Base-by-base conservation (phyloP, 2,888 invertebrate genomes). In the Drosophila percnosoma region DNA sequence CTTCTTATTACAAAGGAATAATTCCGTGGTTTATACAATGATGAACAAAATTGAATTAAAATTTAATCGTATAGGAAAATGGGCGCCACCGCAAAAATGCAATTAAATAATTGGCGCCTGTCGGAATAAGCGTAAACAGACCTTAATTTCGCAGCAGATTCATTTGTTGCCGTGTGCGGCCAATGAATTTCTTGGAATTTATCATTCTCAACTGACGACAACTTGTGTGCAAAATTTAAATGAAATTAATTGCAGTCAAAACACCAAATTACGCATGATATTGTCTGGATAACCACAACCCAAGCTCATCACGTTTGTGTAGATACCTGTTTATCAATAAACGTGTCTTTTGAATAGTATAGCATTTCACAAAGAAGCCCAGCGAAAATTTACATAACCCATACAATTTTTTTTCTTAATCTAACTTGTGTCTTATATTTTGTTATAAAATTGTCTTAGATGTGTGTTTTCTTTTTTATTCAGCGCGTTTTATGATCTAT, bases 211-310 rank as follows among this genome's bases (percentile, higher is more conserved):
- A 66, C 58, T 74, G 69, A 68, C 68, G 64, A 67, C 68, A 49
- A 64, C 60, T 64, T 55, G 33, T 31, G 34, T 5, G n/a, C 42
- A 4, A 51, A 62, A 71, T 68, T 64, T 36, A 27, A 77, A 75
- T 68, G 73, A 59, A 70, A 83, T 87, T 83, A 89, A 82, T 86
- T 85, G 60, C 68, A 54, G 68, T 77, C 75, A 74, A 76, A 83
- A 83, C 87, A 87, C 87, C 87, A 87, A 86, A 86, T 89, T 86
- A 89, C 87, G 89, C 87, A 77, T 62, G 54, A 70, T 64, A 29
- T 64, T 70, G 55, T 64, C 75, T 59, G 61, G 36, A 29, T 55
- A 51, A 21, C 18, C 45, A 51, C 48, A 68, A 34, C 27, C 21
- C 27, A 60, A 69, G 49, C 38, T 59, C 53, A 60, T 27, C 52